These are phyloP conservation scores for Harpegnathos saltator DNA, from an alignment of 1,140 invertebrate species.

Conservation along the genomic window DNA sequence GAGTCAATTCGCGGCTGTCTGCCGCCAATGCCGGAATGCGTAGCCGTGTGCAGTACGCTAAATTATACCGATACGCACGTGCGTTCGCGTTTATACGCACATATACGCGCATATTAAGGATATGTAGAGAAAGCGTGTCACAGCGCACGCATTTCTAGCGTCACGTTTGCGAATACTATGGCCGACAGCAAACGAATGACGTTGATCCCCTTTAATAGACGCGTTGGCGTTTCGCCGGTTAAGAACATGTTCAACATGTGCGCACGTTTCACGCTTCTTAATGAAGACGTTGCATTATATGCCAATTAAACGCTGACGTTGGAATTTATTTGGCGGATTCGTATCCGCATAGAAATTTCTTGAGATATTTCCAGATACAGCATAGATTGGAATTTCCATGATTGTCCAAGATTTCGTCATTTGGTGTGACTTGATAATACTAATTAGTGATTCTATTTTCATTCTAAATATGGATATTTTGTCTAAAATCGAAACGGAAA, in stretches of 20 bases:
- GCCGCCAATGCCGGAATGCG: conserved; percentile 30
- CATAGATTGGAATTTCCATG: no score
- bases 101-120: neutral
- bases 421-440: no score
- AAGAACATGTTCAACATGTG: conserved; percentile 10
- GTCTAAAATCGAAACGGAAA: no score
- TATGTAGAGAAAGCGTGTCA: conserved; percentile 6
- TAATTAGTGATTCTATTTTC: no score
- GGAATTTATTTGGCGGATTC: no score
- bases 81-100: no score
- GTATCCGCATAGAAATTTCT: no score
- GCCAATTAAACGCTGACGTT: neutral
- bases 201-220: conserved; percentile 24
- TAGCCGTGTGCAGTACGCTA: conserved; percentile 41
- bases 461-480: no score
- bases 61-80: conserved; percentile 47
- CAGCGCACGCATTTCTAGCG: neutral
- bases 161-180: neutral
- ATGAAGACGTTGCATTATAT: neutral
- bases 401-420: no score
- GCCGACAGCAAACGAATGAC: neutral
- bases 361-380: no score
- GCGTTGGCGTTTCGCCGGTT: neutral
- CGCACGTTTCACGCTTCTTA: no score
- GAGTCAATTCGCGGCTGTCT: conserved; percentile 47